These are phyloP conservation scores for Nasonia longicornis DNA, from an alignment of 1,140 invertebrate genomes.

Conservation along the genomic window DNA sequence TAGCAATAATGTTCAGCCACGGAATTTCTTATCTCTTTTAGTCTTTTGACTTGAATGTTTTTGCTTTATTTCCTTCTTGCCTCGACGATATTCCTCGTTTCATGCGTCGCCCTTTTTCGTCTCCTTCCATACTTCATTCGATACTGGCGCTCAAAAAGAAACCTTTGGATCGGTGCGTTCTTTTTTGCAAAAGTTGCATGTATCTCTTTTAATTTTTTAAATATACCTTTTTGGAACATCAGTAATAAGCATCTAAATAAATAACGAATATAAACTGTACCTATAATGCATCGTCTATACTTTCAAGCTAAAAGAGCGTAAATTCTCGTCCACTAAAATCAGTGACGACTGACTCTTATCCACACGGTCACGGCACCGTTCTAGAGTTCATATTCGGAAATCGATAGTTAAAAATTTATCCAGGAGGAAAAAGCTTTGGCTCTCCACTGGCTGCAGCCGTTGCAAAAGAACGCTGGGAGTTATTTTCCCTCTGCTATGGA, in stretches of 20 bases:
- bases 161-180: too few species aligned
- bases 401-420: constrained; percentile 43
- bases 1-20: constrained; percentile 42
- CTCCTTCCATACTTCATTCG: too few species aligned
- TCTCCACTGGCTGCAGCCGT: neutral
- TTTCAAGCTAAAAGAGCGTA: neutral
- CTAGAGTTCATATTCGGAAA: neutral
- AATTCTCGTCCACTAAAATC: neutral
- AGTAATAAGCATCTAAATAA: too few species aligned
- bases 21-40: constrained; percentile 50
- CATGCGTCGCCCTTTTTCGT: too few species aligned
- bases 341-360: neutral
- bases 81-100: neutral
- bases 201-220: too few species aligned
- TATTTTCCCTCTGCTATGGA: neutral
- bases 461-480: neutral
- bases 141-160: too few species aligned
- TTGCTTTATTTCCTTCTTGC: constrained; percentile 2
- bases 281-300: too few species aligned
- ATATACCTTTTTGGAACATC: too few species aligned
- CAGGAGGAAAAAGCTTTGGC: constrained; percentile 5
- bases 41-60: neutral
- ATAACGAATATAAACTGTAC: too few species aligned
- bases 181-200: too few species aligned
- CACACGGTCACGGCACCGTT: neutral